A percentile compares a stretch with the other conserved stretches of the same genome.
Conservation (phyloP, 2,113 vertebrate species). For the Passer montanus region DNA sequence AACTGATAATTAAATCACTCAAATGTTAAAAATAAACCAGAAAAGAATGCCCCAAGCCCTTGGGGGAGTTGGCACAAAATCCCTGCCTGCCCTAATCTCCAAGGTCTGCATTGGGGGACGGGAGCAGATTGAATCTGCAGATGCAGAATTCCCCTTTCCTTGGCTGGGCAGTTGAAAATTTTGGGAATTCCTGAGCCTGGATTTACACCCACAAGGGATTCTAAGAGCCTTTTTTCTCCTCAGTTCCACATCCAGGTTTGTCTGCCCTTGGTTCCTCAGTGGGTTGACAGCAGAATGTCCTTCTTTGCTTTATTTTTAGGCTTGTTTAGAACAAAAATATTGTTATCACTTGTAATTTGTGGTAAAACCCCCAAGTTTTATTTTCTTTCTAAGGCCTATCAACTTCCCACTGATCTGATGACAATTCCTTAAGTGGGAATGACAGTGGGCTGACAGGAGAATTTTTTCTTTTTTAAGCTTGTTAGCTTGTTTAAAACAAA, state of each 20-base stretch:
- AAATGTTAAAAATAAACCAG: neutral
- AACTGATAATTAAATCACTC: accelerated
- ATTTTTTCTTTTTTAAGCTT: neutral
- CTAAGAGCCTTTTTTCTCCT: neutral
- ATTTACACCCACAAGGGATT: neutral
- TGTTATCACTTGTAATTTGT: neutral
- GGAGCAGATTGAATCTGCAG: neutral
- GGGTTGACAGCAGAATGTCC: neutral
- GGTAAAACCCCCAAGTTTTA: neutral
- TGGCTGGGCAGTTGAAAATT: neutral
- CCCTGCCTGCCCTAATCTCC: too few relatives aligned
- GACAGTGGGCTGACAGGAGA: neutral
- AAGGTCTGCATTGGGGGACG: neutral
- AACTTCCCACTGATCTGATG: neutral
- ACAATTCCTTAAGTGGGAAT: neutral
- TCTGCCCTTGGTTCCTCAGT: neutral
- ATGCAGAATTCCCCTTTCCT: neutral
- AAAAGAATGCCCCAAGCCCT: accelerated
- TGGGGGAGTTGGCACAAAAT: neutral
- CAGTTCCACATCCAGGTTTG: accelerated
- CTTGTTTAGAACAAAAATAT: neutral
- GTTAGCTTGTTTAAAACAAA: neutral
- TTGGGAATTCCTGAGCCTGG: neutral
- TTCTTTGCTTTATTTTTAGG: neutral
- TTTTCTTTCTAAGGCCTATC: neutral